These are phyloP conservation scores for Mnemiopsis leidyi DNA, from an alignment of 37 sponge, comb jelly and placozoan genomes.

Conservation along the genomic window DNA sequence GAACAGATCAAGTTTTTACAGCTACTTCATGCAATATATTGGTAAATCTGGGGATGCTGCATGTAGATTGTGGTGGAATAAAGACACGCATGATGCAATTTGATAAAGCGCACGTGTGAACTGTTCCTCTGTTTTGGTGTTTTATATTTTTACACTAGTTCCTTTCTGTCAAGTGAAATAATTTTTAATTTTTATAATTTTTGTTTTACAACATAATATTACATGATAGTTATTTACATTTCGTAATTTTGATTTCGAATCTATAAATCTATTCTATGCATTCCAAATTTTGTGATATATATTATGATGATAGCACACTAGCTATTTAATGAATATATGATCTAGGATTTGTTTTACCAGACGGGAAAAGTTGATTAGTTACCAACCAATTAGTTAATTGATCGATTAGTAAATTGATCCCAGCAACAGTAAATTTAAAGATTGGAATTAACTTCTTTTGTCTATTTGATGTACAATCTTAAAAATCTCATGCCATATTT, in stretches of 20 bases:
- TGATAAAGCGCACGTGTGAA: neutral
- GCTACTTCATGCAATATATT: no score
- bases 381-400: neutral
- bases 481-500: no score
- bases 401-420: neutral
- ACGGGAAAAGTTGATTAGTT: neutral
- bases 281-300: neutral
- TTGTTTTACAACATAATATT: constrained; percentile 61
- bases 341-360: neutral
- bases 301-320: neutral
- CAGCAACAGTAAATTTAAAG: neutral
- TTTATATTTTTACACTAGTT: neutral
- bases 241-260: constrained; percentile 63
- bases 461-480: no score
- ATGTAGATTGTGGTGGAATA: no score
- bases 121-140: neutral
- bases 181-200: constrained; percentile 64
- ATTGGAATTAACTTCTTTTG: neutral
- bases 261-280: neutral
- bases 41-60: no score
- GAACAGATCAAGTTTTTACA: no score
- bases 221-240: constrained; percentile 61
- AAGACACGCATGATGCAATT: no score
- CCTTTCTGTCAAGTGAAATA: neutral
- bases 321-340: neutral